Evolutionary conservation across 1,140 invertebrate genomes (phyloP).

Genomic region (Philopotamus ludificatus): DNA sequence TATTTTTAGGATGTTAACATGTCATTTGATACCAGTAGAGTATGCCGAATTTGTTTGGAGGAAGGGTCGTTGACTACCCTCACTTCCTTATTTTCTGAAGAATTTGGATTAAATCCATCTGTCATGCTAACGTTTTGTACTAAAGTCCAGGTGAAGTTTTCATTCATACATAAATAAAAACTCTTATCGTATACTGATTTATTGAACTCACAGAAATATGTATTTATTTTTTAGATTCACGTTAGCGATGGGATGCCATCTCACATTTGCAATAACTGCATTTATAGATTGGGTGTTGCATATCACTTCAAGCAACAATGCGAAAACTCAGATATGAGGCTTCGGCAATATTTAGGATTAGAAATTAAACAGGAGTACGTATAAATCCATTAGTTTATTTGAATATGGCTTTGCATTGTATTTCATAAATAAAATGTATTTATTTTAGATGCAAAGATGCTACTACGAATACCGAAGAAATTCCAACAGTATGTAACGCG

Average conservation of each 20-base stretch:
- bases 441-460: constrained; percentile 48
- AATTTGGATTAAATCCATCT: constrained; percentile 62
- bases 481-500: constrained; percentile 34
- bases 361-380: constrained; percentile 44
- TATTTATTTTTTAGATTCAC: constrained; percentile 53
- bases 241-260: constrained; percentile 64
- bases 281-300: constrained; percentile 63
- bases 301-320: constrained; percentile 68
- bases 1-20: too few species aligned
- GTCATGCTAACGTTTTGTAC: constrained; percentile 66
- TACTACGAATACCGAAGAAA: constrained; percentile 51
- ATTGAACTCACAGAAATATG: constrained; percentile 1
- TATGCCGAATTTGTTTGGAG: constrained; percentile 65
- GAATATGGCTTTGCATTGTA: constrained; percentile 14
- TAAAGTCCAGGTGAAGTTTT: constrained; percentile 57
- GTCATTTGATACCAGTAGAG: constrained; percentile 49
- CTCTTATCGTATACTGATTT: constrained; percentile 18
- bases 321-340: constrained; percentile 61
- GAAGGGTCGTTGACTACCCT: constrained; percentile 53
- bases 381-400: constrained; percentile 19
- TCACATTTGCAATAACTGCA: constrained; percentile 65
- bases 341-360: constrained; percentile 62
- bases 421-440: constrained; percentile 16
- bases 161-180: constrained; percentile 9
- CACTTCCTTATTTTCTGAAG: constrained; percentile 61